A percentile compares a stretch with the other conserved stretches of the same genome.
phyloP scores from a whole-genome alignment of 2,113 vertebrate species.

The Tonatia bakeri region DNA sequence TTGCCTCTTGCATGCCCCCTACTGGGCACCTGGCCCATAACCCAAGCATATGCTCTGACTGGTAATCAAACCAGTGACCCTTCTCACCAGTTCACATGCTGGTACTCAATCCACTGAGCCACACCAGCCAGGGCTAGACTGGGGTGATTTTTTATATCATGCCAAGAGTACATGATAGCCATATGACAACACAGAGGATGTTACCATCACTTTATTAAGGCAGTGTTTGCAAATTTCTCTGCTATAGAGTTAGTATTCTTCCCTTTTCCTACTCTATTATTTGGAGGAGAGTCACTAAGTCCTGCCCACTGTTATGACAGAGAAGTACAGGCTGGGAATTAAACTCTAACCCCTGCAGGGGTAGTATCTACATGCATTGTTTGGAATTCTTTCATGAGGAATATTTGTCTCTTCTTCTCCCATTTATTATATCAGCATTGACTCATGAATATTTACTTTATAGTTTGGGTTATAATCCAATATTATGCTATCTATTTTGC shows the following conservation, averaged over 20 bases:
- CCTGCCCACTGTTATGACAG: not conserved
- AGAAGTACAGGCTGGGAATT: not conserved
- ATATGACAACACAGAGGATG: not conserved
- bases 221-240: not conserved
- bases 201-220: not conserved
- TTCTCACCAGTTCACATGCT: no score
- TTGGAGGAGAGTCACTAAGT: not conserved
- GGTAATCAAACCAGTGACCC: no score
- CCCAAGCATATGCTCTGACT: no score
- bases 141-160: not conserved
- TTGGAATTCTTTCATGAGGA: not conserved
- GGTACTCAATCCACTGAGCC: no score
- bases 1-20: no score
- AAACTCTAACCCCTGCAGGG: not conserved
- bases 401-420: not conserved
- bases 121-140: not conserved
- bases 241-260: not conserved
- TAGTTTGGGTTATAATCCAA: constrained; percentile 13
- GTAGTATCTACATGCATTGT: not conserved
- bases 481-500: not conserved
- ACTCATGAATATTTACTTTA: constrained; percentile 12
- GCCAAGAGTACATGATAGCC: not conserved
- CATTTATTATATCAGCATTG: not conserved
- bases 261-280: not conserved
- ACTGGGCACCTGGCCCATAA: no score